Evolutionary conservation across 1,140 invertebrate species (phyloP).

Genomic region (Drosophila lowei): DNA sequence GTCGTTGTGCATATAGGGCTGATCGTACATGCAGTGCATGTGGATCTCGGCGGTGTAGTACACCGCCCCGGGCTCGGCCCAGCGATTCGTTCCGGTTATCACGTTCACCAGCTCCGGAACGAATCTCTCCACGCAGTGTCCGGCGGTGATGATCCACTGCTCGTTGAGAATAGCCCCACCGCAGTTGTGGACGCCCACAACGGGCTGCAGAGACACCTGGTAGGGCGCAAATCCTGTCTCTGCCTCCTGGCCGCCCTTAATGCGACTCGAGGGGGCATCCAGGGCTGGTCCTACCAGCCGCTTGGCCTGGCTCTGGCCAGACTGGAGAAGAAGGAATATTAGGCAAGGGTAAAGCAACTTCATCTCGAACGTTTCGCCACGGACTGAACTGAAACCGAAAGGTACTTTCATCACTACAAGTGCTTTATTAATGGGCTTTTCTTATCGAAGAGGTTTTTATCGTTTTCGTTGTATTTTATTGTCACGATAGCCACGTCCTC

Average conservation of each 20-base stretch:
- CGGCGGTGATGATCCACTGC: conserved; percentile 82
- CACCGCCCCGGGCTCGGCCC: conserved; percentile 40
- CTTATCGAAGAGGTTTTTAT: conserved; percentile 41
- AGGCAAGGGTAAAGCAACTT: conserved; percentile 35
- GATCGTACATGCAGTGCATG: conserved; percentile 67
- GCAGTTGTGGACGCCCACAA: conserved; percentile 68
- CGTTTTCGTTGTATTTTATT: conserved; percentile 27
- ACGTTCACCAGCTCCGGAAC: conserved; percentile 30
- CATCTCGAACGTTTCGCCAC: conserved; percentile 35
- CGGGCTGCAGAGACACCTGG: conserved; percentile 77
- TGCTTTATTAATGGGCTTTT: conserved; percentile 32
- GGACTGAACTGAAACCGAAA: conserved; percentile 36
- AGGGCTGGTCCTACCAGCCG: conserved; percentile 5
- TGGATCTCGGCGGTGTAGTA: conserved; percentile 46
- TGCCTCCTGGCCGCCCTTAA: conserved; percentile 83
- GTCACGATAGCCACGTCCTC: conserved; percentile 13
- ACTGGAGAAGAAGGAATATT: conserved; percentile 24
- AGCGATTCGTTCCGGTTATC: conserved; percentile 57
- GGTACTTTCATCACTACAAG: conserved; percentile 14
- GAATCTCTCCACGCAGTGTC: conserved; percentile 72
- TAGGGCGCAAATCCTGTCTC: conserved; percentile 79
- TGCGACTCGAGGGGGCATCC: conserved; percentile 32
- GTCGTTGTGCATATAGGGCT: conserved; percentile 83
- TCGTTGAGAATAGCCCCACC: conserved; percentile 83
- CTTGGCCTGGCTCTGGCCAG: conserved; percentile 24